Evolutionary conservation across 2,113 vertebrate genomes (phyloP), one percentile per base, ranked within the genome.

Genomic region (Hippocampus barbouri): DNA sequence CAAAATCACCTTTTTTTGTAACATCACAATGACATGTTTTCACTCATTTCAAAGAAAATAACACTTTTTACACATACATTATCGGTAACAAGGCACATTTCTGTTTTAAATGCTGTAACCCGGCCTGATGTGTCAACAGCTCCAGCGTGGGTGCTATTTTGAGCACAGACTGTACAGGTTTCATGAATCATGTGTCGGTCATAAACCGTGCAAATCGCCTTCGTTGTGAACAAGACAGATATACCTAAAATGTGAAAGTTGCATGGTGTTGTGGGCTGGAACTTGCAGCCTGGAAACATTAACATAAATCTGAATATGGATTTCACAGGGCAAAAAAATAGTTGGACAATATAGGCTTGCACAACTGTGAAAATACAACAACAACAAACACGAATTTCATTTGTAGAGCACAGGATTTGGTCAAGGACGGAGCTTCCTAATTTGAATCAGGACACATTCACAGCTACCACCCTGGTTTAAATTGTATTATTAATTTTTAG

Each of bases 231-330:
- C 70, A 62, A 79, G 84, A 54, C 34, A 5, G 77, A 82, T 5
- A 38, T 38, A 38, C 34, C 34, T 38, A 87, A 87, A 69, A 75
- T 78, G 27, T 59, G 89, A 86, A 77, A 74, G 76, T 76, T 84
- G 85, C 84, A 86, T 67, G 51, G 73, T 78, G 49, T 72, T 60
- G 25, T 27, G 27, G 14, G 57, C 57, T 30, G 23, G 34, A 38
- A 38, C 34, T 38, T 38, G 2, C 34, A 38, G 34, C 34, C 34
- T 6, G 0, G 14, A 60, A 16, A 27, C 80, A 85, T 40, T 40
- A 21, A 40, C 38, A 41, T 23, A 23, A 41, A n/a, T 43, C 21
- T 4, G 12, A 30, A 64, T 43, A 14, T 64, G 10, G 9, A 43
- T 65, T 43, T 23, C 10, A 43, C 15, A 3, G 21, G 1, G 2